Percentiles rank a stretch among this genome's conserved stretches.
Evolutionary conservation across 2,888 invertebrate species (phyloP).

Genomic region (Cryptus viduatorius): DNA sequence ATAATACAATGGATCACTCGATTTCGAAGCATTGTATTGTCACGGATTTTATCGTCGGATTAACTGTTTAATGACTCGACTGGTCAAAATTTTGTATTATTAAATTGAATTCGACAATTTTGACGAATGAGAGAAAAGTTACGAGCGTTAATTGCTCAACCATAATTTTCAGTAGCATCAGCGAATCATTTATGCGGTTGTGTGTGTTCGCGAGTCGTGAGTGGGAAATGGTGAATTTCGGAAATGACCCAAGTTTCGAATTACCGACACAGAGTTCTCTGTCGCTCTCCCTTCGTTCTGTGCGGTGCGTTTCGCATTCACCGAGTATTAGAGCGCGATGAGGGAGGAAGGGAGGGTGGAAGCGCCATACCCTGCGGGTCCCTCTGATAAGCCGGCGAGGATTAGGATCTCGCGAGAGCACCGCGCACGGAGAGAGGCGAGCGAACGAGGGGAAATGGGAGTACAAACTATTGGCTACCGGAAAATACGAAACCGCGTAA

Average conservation of each 20-base stretch:
- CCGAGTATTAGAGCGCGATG: constrained; percentile 27
- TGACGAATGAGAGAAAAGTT: not conserved
- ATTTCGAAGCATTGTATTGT: too few species aligned
- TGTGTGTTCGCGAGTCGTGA: not conserved
- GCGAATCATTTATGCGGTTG: constrained; percentile 62
- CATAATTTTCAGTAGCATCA: constrained; percentile 40
- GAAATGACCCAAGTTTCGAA: constrained; percentile 60
- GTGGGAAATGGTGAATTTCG: constrained; percentile 54
- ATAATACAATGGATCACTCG: too few species aligned
- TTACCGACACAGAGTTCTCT: constrained; percentile 29
- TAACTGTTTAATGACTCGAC: too few species aligned
- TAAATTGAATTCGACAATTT: too few species aligned
- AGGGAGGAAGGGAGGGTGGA: constrained; percentile 15
- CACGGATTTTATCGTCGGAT: too few species aligned
- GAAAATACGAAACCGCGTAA: constrained; percentile 70
- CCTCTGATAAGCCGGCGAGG: constrained; percentile 57
- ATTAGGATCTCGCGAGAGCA: constrained; percentile 61
- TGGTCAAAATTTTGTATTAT: too few species aligned
- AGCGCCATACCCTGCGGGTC: constrained; percentile 43
- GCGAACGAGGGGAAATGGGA: constrained; percentile 40
- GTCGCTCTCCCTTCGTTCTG: not conserved
- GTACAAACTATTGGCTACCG: constrained; percentile 58
- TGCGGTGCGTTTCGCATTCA: constrained; percentile 32
- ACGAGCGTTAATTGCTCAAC: constrained; percentile 48
- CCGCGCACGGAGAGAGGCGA: constrained; percentile 11